phyloP scores from a whole-genome alignment of 2,113 vertebrate species.

The Grantiella picta region DNA sequence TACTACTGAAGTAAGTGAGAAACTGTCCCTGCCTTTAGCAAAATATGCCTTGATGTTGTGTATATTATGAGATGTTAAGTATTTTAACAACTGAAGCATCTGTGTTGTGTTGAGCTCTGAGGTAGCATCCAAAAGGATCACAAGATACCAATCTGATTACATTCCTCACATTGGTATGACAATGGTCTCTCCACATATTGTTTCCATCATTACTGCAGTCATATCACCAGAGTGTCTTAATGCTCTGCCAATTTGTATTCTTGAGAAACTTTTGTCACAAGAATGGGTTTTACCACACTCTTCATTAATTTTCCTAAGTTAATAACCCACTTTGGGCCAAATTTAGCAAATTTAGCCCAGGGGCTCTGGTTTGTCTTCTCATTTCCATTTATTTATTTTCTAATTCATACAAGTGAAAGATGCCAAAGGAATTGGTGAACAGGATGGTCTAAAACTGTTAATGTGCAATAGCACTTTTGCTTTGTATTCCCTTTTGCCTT shows the following conservation, averaged over 20 bases:
- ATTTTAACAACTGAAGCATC: not conserved
- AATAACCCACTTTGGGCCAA: not conserved
- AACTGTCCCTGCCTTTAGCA: not conserved
- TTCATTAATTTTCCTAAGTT: not conserved
- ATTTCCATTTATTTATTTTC: conserved; percentile 11
- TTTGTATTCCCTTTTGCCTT: not conserved
- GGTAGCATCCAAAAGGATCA: not conserved
- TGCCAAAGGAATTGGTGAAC: not conserved
- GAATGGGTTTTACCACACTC: not conserved
- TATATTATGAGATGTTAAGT: not conserved
- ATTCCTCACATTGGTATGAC: not conserved
- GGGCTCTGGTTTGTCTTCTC: not conserved
- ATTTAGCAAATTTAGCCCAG: not conserved
- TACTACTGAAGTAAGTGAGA: not conserved
- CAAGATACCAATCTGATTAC: not conserved
- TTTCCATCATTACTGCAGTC: conserved; percentile 19
- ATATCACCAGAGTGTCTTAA: not conserved
- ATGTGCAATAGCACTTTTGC: not conserved
- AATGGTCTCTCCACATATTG: not conserved
- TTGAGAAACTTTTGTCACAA: not conserved
- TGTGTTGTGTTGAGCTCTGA: not conserved
- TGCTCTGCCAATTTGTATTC: not conserved
- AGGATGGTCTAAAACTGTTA: not conserved
- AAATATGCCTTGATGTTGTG: not conserved
- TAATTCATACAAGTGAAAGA: not conserved